These are phyloP conservation scores for Lycocorax pyrrhopterus DNA, from an alignment of 2,113 vertebrate genomes.

Conservation along the genomic window DNA sequence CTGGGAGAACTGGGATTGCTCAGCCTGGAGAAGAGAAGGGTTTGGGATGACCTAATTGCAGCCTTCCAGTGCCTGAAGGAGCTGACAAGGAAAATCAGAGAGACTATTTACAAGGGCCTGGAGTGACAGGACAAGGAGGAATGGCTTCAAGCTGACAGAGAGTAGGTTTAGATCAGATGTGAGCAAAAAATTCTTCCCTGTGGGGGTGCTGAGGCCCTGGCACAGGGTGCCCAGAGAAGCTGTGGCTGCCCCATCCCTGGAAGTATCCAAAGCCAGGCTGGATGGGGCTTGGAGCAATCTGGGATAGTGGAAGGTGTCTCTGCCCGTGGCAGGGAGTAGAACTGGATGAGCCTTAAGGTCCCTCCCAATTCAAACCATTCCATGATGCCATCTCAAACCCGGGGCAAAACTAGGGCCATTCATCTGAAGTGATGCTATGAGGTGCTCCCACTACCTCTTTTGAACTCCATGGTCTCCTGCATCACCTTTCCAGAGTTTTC, in stretches of 20 bases:
- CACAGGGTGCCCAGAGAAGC: background rate
- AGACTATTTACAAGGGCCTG: background rate
- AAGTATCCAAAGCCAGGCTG: background rate
- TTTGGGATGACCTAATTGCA: background rate
- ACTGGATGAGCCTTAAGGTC: background rate
- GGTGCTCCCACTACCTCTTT: background rate
- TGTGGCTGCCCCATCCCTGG: background rate
- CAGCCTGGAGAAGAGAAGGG: background rate
- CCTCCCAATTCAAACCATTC: background rate
- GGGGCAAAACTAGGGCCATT: background rate
- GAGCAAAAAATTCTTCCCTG: background rate
- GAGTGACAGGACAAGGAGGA: background rate
- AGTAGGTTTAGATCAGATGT: background rate
- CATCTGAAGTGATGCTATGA: background rate
- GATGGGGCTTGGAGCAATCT: fast-evolving
- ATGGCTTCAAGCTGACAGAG: background rate
- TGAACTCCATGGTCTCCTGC: background rate
- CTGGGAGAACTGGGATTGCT: background rate
- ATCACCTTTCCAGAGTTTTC: background rate
- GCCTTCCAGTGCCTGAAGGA: background rate
- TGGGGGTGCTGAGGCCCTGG: background rate
- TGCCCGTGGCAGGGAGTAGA: background rate
- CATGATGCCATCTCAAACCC: background rate
- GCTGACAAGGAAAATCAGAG: background rate
- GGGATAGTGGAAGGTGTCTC: background rate